phyloP scores from a whole-genome alignment of 2,113 vertebrate species.

The Okapia johnstoni region DNA sequence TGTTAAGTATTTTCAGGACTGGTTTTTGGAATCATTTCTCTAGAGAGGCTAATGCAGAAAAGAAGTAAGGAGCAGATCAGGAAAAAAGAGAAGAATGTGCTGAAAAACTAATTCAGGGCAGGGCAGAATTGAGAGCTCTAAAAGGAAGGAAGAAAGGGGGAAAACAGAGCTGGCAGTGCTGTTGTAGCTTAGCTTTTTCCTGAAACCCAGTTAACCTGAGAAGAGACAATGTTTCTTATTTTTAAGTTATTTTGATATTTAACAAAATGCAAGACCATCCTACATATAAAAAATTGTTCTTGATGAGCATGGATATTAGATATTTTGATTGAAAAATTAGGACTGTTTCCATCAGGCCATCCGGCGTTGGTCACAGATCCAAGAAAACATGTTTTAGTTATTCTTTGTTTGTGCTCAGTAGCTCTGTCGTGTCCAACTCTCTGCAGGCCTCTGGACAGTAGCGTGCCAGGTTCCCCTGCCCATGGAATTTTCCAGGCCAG shows the following conservation, averaged over 20 bases:
- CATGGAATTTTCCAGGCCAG: not conserved
- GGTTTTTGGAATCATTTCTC: not conserved
- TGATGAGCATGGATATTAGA: not conserved
- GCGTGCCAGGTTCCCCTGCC: not conserved
- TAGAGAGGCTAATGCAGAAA: not conserved
- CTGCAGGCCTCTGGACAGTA: not conserved
- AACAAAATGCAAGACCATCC: not conserved
- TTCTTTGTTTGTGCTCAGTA: not conserved
- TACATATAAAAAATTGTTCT: not conserved
- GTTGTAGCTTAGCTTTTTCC: not conserved
- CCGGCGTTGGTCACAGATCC: not conserved
- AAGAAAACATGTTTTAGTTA: not conserved
- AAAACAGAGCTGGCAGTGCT: rapidly evolving
- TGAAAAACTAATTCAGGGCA: not conserved
- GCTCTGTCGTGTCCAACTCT: not conserved
- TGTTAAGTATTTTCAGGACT: not conserved
- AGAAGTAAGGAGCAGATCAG: not conserved
- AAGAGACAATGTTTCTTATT: not conserved
- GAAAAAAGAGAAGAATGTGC: not conserved
- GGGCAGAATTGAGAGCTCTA: not conserved
- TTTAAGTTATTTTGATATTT: not conserved
- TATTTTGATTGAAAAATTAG: not conserved
- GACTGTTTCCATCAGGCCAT: not conserved
- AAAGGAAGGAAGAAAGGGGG: not conserved
- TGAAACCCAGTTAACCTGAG: not conserved